Evolutionary conservation across 1,140 invertebrate genomes (phyloP), one percentile per base, ranked within the genome.

Genomic region (Drosophila lowei): DNA sequence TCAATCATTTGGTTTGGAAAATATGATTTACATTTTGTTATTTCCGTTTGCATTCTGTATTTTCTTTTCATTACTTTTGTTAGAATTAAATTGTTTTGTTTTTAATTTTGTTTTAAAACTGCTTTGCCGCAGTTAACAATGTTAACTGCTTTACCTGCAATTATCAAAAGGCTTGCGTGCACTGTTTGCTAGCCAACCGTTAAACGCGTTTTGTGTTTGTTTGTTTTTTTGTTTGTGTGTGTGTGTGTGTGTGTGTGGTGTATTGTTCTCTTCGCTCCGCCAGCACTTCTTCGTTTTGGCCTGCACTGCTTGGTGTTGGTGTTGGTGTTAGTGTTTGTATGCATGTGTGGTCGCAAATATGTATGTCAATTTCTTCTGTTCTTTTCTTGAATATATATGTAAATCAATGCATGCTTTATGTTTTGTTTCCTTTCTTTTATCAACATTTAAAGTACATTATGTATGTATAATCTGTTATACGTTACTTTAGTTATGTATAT

Each of bases 361-460:
- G n/a, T n/a, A n/a, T 86, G 67, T 64, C 64, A 75, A 59, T 68
- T 79, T 72, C 46, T 48, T 52, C 41, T 43, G 41, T 70, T 46
- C 41, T 48, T 46, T 70, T 58, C 53, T 71, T 70, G 30, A 60
- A 75, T 64, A 75, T 64, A 71, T 58, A 78, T 65, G 13, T 77
- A 72, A 61, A 73, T 79, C 49, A 79, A 73, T 79, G 63, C 76
- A 68, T 79, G 60, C 62, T 46, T 44, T 79, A 62, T 64, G 42
- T 62, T 73, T 41, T 43, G 13, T 55, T 41, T 46, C 41, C 18
- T 72, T 76, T 75, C 15, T 47, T 73, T 63, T 64, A 74, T 85
- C 81, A 86, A 85, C 80, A 77, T 85, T 73, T 85, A 77, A 86
- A 85, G 72, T 85, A 84, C 66, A 80, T 77, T 59, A 85, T 85